Evolutionary conservation across 2,888 invertebrate species (phyloP).

Genomic region (Pachydiplax longipennis): DNA sequence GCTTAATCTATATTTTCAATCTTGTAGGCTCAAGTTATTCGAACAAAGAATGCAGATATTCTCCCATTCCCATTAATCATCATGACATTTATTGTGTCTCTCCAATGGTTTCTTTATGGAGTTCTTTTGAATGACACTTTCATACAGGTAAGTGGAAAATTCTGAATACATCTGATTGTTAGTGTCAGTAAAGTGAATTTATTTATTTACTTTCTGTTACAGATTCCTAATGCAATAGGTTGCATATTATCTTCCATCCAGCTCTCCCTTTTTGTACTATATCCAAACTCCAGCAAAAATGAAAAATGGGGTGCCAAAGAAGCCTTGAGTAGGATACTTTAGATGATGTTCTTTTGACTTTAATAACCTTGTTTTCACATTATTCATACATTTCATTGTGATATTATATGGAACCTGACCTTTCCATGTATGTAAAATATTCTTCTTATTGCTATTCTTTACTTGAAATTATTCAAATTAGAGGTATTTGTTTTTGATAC

Average conservation of each 20-base stretch:
- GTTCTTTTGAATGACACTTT: constrained; percentile 77
- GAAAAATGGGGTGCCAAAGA: constrained; percentile 28
- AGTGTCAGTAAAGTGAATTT: background rate
- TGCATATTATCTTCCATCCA: constrained; percentile 77
- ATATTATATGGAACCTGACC: no score
- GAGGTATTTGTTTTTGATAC: no score
- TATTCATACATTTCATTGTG: no score
- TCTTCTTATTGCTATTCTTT: no score
- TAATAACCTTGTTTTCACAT: no score
- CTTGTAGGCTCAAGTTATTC: constrained; percentile 74
- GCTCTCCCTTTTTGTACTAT: constrained; percentile 77
- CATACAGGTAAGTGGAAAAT: constrained; percentile 70
- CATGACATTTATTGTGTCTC: constrained; percentile 80
- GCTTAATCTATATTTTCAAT: background rate
- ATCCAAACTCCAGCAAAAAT: constrained; percentile 61
- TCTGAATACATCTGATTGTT: background rate
- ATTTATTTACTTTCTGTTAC: constrained; percentile 57
- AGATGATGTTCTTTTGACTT: no score
- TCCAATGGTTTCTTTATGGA: constrained; percentile 88
- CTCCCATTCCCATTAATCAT: constrained; percentile 88
- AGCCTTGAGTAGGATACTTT: background rate
- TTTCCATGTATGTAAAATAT: no score
- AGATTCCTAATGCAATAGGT: constrained; percentile 84
- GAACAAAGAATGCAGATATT: constrained; percentile 80
- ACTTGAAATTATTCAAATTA: no score